A percentile compares a stretch with the other conserved stretches of the same genome.
These are phyloP conservation scores for Drosophila tani DNA, from an alignment of 1,140 invertebrate species.

Conservation along the genomic window DNA sequence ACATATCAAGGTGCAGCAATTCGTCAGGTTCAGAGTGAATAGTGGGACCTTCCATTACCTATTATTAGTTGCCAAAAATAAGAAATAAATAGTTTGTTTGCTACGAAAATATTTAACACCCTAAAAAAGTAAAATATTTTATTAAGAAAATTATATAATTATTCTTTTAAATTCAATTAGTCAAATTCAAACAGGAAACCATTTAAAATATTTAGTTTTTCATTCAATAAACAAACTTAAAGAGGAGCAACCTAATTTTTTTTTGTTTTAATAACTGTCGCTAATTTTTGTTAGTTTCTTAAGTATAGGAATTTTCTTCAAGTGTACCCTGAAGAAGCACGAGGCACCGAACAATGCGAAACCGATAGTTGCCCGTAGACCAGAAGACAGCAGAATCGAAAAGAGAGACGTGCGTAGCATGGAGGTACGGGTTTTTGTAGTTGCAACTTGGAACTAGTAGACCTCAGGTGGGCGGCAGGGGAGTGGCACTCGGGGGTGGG, in stretches of 20 bases:
- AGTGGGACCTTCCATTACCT: no score
- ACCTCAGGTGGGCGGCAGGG: slow-evolving; percentile 12
- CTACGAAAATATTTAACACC: no score
- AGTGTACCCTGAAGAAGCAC: slow-evolving; percentile 44
- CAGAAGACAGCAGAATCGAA: slow-evolving; percentile 48
- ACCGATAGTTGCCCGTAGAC: slow-evolving; percentile 48
- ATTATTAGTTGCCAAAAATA: no score
- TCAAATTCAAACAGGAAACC: no score
- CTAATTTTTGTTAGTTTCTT: background rate
- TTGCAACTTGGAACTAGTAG: slow-evolving; percentile 22
- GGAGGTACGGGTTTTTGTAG: slow-evolving; percentile 1
- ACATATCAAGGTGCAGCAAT: no score
- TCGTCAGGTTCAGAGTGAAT: no score
- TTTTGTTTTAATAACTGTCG: no score
- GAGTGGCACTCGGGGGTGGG: slow-evolving; percentile 37
- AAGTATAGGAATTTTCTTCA: background rate
- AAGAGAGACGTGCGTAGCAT: slow-evolving; percentile 44
- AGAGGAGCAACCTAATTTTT: no score
- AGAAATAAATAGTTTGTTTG: no score
- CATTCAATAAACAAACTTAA: background rate
- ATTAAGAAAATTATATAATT: no score
- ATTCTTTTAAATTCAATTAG: no score
- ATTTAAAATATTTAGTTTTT: background rate
- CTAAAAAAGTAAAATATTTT: no score
- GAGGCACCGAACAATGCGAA: slow-evolving; percentile 59